phyloP scores from a whole-genome alignment of 2,888 invertebrate genomes.

The Exocentrus adspersus region DNA sequence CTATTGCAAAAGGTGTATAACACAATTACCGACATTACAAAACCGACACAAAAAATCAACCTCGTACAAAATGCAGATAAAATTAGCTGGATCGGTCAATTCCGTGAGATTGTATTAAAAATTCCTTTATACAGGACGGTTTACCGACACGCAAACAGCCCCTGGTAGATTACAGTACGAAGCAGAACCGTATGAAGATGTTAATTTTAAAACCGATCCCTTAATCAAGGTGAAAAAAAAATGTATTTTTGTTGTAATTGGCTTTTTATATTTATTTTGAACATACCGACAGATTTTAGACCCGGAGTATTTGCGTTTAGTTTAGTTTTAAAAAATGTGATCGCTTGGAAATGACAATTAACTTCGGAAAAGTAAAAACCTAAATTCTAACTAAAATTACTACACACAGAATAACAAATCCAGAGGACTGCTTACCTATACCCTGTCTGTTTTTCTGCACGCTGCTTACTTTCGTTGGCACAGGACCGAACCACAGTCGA shows the following conservation, averaged over 20 bases:
- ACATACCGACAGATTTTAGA: not conserved
- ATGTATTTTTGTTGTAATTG: constrained; percentile 17
- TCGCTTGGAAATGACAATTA: no score
- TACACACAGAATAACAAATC: no score
- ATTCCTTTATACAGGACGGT: constrained; percentile 44
- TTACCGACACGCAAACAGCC: constrained; percentile 62
- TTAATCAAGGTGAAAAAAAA: constrained; percentile 42
- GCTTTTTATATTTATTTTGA: constrained; percentile 16
- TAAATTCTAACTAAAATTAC: no score
- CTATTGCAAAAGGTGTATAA: no score
- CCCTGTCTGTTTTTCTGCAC: constrained; percentile 47
- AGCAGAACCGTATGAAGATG: constrained; percentile 45
- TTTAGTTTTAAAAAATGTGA: no score
- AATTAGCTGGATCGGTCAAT: no score
- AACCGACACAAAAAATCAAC: no score
- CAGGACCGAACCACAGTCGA: constrained; percentile 52
- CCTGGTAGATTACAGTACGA: constrained; percentile 60
- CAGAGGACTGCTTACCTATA: no score
- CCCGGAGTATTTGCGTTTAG: no score
- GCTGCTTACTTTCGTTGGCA: constrained; percentile 55
- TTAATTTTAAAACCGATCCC: constrained; percentile 41
- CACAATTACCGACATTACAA: no score
- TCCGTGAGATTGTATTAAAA: constrained; percentile 12
- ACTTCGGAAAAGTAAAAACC: no score
- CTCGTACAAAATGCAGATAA: no score